Evolutionary conservation across 2,113 vertebrate genomes (phyloP).

Genomic region (Poeciliopsis turrubarensis): DNA sequence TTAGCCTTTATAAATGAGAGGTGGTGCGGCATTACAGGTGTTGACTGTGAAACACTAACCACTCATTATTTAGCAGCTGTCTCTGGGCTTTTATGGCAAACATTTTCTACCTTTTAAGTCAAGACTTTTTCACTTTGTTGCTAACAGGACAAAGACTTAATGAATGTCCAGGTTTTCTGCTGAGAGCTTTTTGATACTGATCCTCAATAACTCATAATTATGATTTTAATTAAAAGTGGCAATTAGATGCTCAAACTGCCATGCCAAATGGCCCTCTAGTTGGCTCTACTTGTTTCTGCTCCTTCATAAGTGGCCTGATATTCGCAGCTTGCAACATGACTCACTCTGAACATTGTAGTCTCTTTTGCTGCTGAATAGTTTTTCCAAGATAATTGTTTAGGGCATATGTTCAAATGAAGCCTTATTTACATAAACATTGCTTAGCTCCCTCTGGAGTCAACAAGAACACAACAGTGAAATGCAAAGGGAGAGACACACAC

Average conservation of each 20-base stretch:
- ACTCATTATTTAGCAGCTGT: conserved; percentile 11
- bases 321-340: conserved; percentile 46
- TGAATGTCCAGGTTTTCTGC: conserved; percentile 27
- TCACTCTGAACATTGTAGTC: conserved; percentile 23
- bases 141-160: conserved; percentile 32
- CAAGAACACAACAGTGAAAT: conserved; percentile 48
- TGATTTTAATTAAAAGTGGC: conserved; percentile 43
- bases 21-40: conserved; percentile 41
- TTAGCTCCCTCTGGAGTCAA: conserved; percentile 65
- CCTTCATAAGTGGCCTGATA: conserved; percentile 44
- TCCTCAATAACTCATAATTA: conserved; percentile 19
- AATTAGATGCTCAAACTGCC: conserved; percentile 31
- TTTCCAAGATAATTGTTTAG: conserved; percentile 69
- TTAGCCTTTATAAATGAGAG: conserved; percentile 52
- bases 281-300: conserved; percentile 50
- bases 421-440: conserved; percentile 75
- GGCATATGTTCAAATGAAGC: conserved; percentile 71
- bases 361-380: conserved; percentile 62
- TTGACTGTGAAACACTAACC: conserved; percentile 39
- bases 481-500: conserved; percentile 15
- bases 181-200: conserved; percentile 21
- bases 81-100: conserved; percentile 11
- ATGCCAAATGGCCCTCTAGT: conserved; percentile 44
- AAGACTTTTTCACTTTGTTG: conserved; percentile 22
- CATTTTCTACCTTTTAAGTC: not conserved